Evolutionary conservation across 2,797 vertebrate species (phyloP), one percentile per base, ranked within the genome.

Genomic region (Typhlichthys subterraneus): DNA sequence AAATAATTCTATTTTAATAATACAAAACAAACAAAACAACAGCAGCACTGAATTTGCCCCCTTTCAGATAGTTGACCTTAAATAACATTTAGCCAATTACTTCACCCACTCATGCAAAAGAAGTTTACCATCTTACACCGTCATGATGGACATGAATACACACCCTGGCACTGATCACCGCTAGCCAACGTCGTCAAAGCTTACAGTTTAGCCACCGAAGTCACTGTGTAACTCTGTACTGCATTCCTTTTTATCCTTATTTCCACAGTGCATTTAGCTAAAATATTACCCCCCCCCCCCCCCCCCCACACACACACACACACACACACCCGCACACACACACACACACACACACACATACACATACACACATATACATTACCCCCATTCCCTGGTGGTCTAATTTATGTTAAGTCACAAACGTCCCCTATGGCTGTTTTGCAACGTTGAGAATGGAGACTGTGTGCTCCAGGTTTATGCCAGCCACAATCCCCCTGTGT

Each of bases 341-440:
- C 33, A 38, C 33, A 38, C 33, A 38, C 33, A 7, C 33, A 38
- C 33, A 38, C 33, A 38, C 33, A 38, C 7, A 38, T 7, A 38
- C 38, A 42, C 38, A 42, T 8, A 42, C 38, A 42, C 38, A 42
- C 38, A 42, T 8, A 8, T 1, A 7, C 38, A 42, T 9, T 9
- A 6, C 85, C 84, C 81, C 80, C 79, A 77, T 89, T 93, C 93
- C 93, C 93, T 91, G 92, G 93, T 94, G 93, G 93, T 91, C 92
- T 93, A 94, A 94, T 94, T 94, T 94, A 94, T 94, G 93, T 93
- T 93, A 93, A 93, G 92, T 94, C 92, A 93, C 91, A 90, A 87
- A 88, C 88, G 91, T 93, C 91, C 93, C 92, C 92, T 89, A 92
- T 91, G 90, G 92, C 92, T 92, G 92, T 93, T 93, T 93, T 93